Base-by-base conservation (phyloP, 2,797 vertebrate genomes). In the Anabacerthia variegaticeps region DNA sequence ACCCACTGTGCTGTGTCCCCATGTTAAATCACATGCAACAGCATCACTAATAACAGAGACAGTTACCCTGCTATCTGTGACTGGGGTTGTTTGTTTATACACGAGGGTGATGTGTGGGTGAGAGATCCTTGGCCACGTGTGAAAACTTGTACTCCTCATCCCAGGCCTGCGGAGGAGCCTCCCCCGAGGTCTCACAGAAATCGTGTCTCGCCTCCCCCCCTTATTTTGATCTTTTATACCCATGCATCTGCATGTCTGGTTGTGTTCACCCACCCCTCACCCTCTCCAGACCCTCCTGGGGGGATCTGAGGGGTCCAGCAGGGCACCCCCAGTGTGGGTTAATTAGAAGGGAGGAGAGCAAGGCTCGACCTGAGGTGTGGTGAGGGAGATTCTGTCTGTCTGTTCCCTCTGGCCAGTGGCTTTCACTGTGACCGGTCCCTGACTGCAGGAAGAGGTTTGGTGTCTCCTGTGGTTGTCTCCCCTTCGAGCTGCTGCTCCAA, bases 1-100 rank as follows among this genome's bases (percentile, higher is more conserved):
- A 28, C 2, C 14, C 7, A 39, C n/a, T 41, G 32, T 7, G 16
- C 39, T 32, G 10, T 5, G 10, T 15, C 41, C 46, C 20, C 0
- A 0, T 8, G 15, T 32, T 28, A 39, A 36, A 15, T 14, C 19
- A 27, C 1, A 0, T 7, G 12, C 34, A 13, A 4, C 3, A 67
- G 13, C 48, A 20, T 27, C 14, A 0, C 36, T 27, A 30, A 2
- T 8, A 37, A 10, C 68, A 72, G 58, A 14, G 7, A 11, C 0
- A 9, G 59, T 22, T 27, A 18, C 63, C 44, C 18, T 8, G 61
- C n/a, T 41, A 1, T 54, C 56, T 80, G 52, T 12, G 61, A 34
- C 15, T 13, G 24, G 27, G 18, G 72, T 8, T 32, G 34, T 37
- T 59, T 36, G 30, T 28, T 28, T 41, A 1, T 2, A 4, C 0